phyloP scores from a whole-genome alignment of 1,140 invertebrate genomes.

The Stegodyphus dumicola region DNA sequence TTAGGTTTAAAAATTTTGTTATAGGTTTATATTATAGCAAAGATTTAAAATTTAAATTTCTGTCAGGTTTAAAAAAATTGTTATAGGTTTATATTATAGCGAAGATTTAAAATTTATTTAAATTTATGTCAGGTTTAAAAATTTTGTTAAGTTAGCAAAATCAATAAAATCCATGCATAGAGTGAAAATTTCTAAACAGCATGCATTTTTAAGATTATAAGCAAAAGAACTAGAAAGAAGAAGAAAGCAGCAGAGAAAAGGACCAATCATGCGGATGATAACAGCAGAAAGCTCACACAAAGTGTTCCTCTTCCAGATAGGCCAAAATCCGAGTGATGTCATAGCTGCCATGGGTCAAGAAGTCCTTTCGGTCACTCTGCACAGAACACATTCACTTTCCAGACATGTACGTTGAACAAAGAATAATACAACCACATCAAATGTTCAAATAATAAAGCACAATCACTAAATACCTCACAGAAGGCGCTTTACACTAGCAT shows the following conservation, averaged over 20 bases:
- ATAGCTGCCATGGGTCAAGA: slow-evolving; percentile 79
- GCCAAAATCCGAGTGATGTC: slow-evolving; percentile 82
- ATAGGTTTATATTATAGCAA: too few species aligned
- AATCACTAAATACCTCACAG: background rate
- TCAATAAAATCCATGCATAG: too few species aligned
- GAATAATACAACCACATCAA: background rate
- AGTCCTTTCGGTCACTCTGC: slow-evolving; percentile 66
- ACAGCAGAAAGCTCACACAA: slow-evolving; percentile 73
- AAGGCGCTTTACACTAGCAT: background rate
- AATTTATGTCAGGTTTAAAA: too few species aligned
- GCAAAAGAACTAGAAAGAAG: background rate
- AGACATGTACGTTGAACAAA: background rate
- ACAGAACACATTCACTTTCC: slow-evolving; percentile 51
- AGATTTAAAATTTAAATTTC: too few species aligned
- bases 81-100: too few species aligned
- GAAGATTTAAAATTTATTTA: too few species aligned
- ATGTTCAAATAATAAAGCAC: background rate
- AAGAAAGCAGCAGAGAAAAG: background rate
- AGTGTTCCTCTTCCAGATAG: slow-evolving; percentile 78
- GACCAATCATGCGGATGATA: slow-evolving; percentile 30
- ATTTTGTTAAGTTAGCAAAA: too few species aligned
- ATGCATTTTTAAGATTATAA: too few species aligned
- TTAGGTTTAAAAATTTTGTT: too few species aligned
- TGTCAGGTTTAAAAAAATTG: too few species aligned
- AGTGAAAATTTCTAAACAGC: too few species aligned